A percentile compares a stretch with the other conserved stretches of the same genome.
Conservation (phyloP, 2,113 vertebrate genomes). For the Oceanodroma tethys region DNA sequence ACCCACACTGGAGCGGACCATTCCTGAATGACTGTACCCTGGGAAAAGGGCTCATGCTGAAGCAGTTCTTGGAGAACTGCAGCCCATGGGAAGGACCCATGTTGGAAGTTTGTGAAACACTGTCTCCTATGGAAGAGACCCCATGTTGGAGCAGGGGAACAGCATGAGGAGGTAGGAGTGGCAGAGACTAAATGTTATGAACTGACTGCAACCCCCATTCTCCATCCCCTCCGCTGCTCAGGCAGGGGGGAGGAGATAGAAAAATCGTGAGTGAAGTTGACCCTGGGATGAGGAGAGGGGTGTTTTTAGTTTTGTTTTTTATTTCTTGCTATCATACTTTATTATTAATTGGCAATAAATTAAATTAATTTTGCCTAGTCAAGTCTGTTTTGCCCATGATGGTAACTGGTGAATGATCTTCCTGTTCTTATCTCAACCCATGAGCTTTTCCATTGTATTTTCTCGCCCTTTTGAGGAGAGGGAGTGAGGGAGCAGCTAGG, state of each 20-base stretch:
- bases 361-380: not conserved
- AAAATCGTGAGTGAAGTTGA: not conserved
- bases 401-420: not conserved
- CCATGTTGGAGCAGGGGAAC: not conserved
- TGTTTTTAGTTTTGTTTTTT: not conserved
- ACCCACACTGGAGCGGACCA: not conserved
- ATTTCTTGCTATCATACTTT: not conserved
- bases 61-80: not conserved
- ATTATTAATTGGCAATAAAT: not conserved
- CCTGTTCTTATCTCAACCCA: not conserved
- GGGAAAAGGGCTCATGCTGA: not conserved
- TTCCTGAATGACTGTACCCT: not conserved
- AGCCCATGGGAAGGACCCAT: not conserved
- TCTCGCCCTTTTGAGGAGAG: not conserved
- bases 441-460: not conserved
- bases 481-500: not conserved
- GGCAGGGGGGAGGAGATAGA: not conserved
- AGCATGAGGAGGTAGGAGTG: not conserved
- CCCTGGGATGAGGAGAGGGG: not conserved
- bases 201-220: not conserved
- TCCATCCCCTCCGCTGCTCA: not conserved
- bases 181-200: not conserved
- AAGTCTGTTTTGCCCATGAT: not conserved
- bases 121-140: not conserved
- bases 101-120: not conserved